phyloP scores from a whole-genome alignment of 2,113 vertebrate genomes.

The Sapayoa aenigma region DNA sequence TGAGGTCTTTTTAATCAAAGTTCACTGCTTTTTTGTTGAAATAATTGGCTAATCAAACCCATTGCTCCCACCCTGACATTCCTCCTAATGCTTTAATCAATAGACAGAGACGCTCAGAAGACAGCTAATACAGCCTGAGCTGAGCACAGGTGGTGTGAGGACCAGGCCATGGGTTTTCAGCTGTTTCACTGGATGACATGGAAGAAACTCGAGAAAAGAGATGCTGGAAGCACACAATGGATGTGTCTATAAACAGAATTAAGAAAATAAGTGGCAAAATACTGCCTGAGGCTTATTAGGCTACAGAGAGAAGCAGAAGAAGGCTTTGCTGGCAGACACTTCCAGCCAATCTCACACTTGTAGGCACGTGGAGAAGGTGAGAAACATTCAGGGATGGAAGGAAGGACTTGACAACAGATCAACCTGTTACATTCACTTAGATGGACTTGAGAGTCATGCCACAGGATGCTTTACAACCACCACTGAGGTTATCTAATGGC shows the following conservation, averaged over 20 bases:
- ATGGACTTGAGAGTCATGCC: background rate
- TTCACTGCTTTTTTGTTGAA: background rate
- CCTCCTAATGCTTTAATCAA: background rate
- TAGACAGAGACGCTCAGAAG: background rate
- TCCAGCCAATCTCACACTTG: background rate
- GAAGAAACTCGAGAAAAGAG: background rate
- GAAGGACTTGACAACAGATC: background rate
- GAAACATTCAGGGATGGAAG: background rate
- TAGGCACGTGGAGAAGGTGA: background rate
- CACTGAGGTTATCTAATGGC: fast-evolving
- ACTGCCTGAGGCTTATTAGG: background rate
- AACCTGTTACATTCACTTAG: background rate
- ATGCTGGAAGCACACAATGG: background rate
- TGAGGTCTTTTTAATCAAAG: background rate
- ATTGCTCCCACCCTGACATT: background rate
- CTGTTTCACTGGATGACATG: background rate
- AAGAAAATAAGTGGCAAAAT: background rate
- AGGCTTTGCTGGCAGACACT: background rate
- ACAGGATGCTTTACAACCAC: background rate
- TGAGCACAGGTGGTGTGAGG: fast-evolving
- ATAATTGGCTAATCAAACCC: background rate
- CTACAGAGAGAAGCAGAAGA: background rate
- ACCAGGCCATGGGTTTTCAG: background rate
- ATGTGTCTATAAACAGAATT: background rate
- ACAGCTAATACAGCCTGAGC: background rate